Evolutionary conservation across 30 jellyfish, hydroid and myxozoan genomes (phyloP).

Genomic region (Cassiopea andromeda): DNA sequence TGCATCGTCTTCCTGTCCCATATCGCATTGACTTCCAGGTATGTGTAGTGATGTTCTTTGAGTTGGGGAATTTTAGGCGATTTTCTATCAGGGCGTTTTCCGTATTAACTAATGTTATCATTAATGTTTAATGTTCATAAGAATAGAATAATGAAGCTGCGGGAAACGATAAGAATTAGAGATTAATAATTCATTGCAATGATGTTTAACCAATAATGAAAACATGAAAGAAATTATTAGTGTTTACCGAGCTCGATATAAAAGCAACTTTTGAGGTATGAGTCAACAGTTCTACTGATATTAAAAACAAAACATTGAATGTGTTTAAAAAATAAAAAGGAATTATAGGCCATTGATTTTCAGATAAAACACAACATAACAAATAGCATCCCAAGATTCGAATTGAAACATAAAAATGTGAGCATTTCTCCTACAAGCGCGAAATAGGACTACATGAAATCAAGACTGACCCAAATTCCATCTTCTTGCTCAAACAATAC

Average conservation of each 20-base stretch:
- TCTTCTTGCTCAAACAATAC: no score
- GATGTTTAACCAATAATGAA: not conserved
- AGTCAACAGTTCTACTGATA: not conserved
- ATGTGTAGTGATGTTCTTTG: not conserved
- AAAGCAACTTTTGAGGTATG: not conserved
- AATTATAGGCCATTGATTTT: no score
- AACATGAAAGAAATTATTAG: not conserved
- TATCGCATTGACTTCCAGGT: no score
- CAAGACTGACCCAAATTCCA: no score
- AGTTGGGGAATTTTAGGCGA: not conserved
- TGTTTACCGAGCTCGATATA: not conserved
- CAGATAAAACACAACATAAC: no score
- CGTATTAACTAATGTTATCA: not conserved
- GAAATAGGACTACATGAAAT: no score
- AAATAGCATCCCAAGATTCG: no score
- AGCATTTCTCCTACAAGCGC: no score
- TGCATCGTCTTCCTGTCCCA: no score
- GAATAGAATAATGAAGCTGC: not conserved
- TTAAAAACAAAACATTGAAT: no score
- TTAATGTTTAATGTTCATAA: conserved; percentile 1
- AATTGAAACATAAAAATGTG: no score
- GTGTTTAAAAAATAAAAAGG: no score
- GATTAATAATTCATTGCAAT: not conserved
- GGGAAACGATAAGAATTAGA: not conserved
- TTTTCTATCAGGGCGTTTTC: not conserved